Evolutionary conservation across 2,888 invertebrate genomes (phyloP).

Genomic region (Globia sparganii): DNA sequence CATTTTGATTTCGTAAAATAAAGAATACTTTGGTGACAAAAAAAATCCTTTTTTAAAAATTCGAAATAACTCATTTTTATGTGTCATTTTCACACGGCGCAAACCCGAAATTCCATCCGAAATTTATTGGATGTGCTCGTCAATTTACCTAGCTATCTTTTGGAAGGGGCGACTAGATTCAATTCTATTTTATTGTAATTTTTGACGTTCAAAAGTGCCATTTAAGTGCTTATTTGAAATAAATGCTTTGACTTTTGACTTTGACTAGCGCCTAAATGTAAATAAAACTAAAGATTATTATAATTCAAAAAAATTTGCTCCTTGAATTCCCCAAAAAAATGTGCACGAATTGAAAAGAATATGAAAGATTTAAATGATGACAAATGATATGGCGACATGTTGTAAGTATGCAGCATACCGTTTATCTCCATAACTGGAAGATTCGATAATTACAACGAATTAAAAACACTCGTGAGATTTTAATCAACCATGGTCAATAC

Average conservation of each 20-base stretch:
- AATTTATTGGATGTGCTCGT: neutral
- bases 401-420: neutral
- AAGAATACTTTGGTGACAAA: too few relatives aligned
- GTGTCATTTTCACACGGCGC: neutral
- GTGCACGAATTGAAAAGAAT: neutral
- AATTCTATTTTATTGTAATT: too few relatives aligned
- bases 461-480: conserved; percentile 27
- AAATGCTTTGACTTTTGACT: too few relatives aligned
- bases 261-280: too few relatives aligned
- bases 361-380: neutral
- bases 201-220: too few relatives aligned
- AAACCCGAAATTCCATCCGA: neutral
- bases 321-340: neutral
- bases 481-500: conserved; percentile 8
- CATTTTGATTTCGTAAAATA: too few relatives aligned
- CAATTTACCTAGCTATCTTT: neutral
- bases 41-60: neutral
- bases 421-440: neutral
- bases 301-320: too few relatives aligned
- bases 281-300: neutral
- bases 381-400: neutral
- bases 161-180: too few relatives aligned
- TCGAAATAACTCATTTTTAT: neutral
- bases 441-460: conserved; percentile 9
- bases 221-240: too few relatives aligned